These are phyloP conservation scores for Takifugu ocellatus DNA, from an alignment of 2,797 vertebrate species.

Conservation along the genomic window DNA sequence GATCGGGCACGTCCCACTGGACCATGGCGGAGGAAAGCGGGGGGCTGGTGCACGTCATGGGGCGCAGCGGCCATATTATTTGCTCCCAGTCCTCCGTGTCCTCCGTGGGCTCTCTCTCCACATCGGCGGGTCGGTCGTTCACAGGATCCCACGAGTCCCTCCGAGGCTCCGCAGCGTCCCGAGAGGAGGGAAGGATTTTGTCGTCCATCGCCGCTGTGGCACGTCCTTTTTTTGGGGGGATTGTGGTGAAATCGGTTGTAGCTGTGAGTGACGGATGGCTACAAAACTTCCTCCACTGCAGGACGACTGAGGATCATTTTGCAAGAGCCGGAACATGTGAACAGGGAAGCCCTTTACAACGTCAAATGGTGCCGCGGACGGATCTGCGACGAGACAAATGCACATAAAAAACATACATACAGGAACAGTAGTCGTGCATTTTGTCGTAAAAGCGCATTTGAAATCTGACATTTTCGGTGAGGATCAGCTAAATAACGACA, in stretches of 20 bases:
- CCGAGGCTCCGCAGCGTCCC: slow-evolving; percentile 14
- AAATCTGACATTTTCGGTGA: background rate
- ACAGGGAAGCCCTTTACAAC: slow-evolving; percentile 8
- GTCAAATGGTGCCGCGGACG: slow-evolving; percentile 6
- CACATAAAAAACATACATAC: background rate
- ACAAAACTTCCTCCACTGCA: slow-evolving; percentile 26
- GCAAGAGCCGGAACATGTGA: slow-evolving; percentile 14
- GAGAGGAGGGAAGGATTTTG: slow-evolving; percentile 32
- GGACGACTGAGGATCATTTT: slow-evolving; percentile 21
- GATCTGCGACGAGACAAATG: slow-evolving; percentile 36
- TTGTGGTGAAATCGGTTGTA: slow-evolving; percentile 6
- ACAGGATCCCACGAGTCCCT: slow-evolving; percentile 24
- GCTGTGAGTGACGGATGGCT: slow-evolving; percentile 15
- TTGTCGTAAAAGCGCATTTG: background rate
- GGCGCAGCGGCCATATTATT: slow-evolving; percentile 39
- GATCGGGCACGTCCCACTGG: slow-evolving; percentile 68
- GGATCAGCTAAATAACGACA: no score
- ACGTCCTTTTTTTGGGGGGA: slow-evolving; percentile 5
- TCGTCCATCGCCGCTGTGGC: slow-evolving; percentile 60
- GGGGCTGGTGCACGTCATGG: slow-evolving; percentile 48
- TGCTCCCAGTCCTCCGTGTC: slow-evolving; percentile 52
- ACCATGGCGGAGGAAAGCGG: slow-evolving; percentile 66
- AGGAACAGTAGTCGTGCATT: background rate
- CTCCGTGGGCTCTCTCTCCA: slow-evolving; percentile 17
- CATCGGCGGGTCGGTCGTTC: slow-evolving; percentile 25